A percentile compares a stretch with the other conserved stretches of the same genome.
phyloP scores from a whole-genome alignment of 2,888 invertebrate species.

The Ischnura elegans region DNA sequence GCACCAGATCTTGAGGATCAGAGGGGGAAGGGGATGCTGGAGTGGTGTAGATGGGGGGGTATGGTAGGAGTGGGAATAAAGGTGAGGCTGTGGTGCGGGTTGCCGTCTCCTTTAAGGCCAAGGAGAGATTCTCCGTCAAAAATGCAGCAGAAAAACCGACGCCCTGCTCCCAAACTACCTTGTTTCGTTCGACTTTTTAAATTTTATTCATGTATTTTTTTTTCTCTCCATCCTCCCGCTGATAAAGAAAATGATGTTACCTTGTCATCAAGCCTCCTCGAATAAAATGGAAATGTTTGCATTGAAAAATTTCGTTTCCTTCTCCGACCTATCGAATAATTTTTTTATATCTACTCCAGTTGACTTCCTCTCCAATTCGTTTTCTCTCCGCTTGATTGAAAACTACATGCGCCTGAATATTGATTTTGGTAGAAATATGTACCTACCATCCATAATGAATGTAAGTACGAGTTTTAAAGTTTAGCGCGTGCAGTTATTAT shows the following conservation, averaged over 20 bases:
- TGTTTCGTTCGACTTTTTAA: too few species aligned
- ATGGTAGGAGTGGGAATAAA: neutral
- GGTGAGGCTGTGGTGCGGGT: neutral
- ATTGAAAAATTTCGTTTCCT: neutral
- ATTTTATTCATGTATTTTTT: too few species aligned
- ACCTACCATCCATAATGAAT: too few species aligned
- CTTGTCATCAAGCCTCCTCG: slow-evolving; percentile 31
- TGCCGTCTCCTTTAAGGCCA: neutral
- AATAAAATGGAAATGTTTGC: slow-evolving; percentile 31
- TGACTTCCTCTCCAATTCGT: neutral
- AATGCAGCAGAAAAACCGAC: slow-evolving; percentile 1
- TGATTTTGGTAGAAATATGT: too few species aligned
- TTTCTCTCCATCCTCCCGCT: neutral
- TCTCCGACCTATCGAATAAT: neutral
- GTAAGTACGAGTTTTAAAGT: too few species aligned
- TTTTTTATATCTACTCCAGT: neutral
- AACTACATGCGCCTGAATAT: too few species aligned
- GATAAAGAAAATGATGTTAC: slow-evolving; percentile 8
- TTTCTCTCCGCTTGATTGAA: neutral
- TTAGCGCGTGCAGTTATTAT: too few species aligned
- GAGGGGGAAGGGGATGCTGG: neutral
- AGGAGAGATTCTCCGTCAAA: slow-evolving; percentile 2
- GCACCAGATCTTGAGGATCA: neutral
- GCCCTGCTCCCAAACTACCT: neutral
- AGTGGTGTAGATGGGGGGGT: too few species aligned